These are phyloP conservation scores for Monomorium pharaonis DNA, from an alignment of 1,140 invertebrate species.

Conservation along the genomic window DNA sequence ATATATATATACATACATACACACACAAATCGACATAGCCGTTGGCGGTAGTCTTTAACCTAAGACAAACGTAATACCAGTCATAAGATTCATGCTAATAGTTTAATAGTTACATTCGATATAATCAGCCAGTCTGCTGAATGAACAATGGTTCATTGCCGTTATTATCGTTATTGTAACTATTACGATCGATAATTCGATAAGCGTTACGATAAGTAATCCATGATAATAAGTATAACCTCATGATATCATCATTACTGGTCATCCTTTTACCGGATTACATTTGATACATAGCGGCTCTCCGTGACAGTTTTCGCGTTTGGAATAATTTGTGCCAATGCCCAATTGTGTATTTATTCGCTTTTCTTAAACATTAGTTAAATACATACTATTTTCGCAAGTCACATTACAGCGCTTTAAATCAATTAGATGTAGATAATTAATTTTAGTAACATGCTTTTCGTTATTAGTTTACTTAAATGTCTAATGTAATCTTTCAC, in stretches of 20 bases:
- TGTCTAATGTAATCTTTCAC: not conserved
- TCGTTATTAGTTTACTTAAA: constrained; percentile 34
- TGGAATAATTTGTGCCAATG: constrained; percentile 73
- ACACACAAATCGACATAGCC: constrained; percentile 77
- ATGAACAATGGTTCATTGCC: constrained; percentile 52
- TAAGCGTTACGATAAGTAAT: constrained; percentile 60
- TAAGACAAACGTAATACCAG: constrained; percentile 79
- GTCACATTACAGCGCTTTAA: constrained; percentile 54
- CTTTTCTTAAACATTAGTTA: constrained; percentile 53
- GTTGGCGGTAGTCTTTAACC: constrained; percentile 70
- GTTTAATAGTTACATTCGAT: constrained; percentile 77
- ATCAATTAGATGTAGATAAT: constrained; percentile 74
- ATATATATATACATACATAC: too few species aligned
- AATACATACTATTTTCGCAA: constrained; percentile 41
- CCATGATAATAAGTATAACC: constrained; percentile 37
- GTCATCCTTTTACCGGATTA: not conserved
- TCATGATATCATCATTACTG: not conserved
- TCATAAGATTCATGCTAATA: constrained; percentile 79
- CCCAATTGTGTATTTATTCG: constrained; percentile 70
- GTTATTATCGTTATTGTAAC: constrained; percentile 47
- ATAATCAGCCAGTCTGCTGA: constrained; percentile 57
- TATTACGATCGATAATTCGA: constrained; percentile 53
- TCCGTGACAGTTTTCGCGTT: constrained; percentile 72
- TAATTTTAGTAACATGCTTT: constrained; percentile 40
- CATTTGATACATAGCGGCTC: not conserved